Percentiles rank a stretch among this genome's conserved stretches.
Conservation (phyloP, 2,113 vertebrate species). For the Trochalopteron elliotii region DNA sequence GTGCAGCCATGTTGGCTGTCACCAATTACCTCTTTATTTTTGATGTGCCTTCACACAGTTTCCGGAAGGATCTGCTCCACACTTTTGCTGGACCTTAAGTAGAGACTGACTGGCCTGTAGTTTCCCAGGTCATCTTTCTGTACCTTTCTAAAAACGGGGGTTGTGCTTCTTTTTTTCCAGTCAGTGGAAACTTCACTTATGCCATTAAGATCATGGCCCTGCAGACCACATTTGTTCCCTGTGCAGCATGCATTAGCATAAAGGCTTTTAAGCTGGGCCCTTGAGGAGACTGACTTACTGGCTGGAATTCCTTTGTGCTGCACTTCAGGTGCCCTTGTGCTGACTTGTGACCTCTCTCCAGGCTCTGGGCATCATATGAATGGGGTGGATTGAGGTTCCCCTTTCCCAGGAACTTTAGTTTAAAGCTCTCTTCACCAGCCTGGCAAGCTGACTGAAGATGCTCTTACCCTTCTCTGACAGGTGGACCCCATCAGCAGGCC, state of each 20-base stretch:
- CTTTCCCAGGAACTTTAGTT: background rate
- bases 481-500: background rate
- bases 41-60: background rate
- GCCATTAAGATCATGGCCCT: background rate
- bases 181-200: background rate
- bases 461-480: background rate
- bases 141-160: background rate
- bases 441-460: background rate
- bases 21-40: background rate
- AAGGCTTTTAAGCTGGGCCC: background rate
- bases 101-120: background rate
- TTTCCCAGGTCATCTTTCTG: background rate
- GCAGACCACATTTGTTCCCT: background rate
- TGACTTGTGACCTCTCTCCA: background rate
- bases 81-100: background rate
- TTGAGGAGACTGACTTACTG: background rate
- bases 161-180: background rate
- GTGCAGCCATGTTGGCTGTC: background rate
- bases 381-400: background rate
- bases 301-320: background rate
- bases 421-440: background rate
- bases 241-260: background rate
- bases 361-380: background rate
- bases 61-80: background rate
- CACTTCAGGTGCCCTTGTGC: background rate